A percentile compares a stretch with the other conserved stretches of the same genome.
phyloP scores from a whole-genome alignment of 1,140 invertebrate species.

The Drosophila subpulchrella region DNA sequence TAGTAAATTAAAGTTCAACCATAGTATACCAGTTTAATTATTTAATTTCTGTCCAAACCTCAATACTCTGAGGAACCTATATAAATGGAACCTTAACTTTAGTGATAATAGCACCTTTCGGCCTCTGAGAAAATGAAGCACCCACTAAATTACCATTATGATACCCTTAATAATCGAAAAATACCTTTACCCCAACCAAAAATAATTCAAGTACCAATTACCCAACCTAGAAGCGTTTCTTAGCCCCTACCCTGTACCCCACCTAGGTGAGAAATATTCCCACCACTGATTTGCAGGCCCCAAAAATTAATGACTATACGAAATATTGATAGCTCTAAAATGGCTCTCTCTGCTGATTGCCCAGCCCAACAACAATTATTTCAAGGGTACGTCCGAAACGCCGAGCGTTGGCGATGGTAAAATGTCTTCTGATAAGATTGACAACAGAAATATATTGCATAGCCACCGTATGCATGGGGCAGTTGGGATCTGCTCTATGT shows the following conservation, averaged over 20 bases:
- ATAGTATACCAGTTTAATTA: not conserved
- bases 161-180: not conserved
- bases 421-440: constrained; percentile 74
- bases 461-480: constrained; percentile 31
- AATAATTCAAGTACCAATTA: constrained; percentile 1
- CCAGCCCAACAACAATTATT: constrained; percentile 37
- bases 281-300: constrained; percentile 32
- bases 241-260: not conserved
- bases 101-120: no score
- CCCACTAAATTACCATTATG: not conserved
- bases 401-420: constrained; percentile 37
- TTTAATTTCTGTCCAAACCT: not conserved
- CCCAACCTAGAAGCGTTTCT: not conserved
- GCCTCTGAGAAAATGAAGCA: not conserved
- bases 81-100: not conserved
- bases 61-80: no score
- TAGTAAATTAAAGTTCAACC: no score
- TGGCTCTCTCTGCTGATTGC: constrained; percentile 39
- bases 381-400: constrained; percentile 64
- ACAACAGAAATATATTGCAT: constrained; percentile 71
- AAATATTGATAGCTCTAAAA: constrained; percentile 60
- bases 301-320: constrained; percentile 53
- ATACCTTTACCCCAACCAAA: not conserved
- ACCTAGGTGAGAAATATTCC: constrained; percentile 15
- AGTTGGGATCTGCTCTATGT: constrained; percentile 27